These are phyloP conservation scores for Argentina silus DNA, from an alignment of 2,797 vertebrate genomes.

Conservation along the genomic window DNA sequence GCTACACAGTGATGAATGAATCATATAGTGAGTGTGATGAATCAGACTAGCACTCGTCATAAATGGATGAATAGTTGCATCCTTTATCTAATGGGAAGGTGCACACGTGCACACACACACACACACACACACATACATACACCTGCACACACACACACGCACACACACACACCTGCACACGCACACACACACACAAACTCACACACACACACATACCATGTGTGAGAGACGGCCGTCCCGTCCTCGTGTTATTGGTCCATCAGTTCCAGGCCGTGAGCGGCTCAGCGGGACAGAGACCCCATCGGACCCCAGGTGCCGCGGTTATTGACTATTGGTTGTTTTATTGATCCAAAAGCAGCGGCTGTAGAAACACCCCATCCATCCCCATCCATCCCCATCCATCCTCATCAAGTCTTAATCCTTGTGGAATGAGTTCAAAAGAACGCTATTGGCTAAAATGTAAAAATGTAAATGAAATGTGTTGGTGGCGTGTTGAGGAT, in stretches of 20 bases:
- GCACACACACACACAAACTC: neutral
- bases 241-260: constrained; percentile 66
- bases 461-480: constrained; percentile 5
- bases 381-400: constrained; percentile 39
- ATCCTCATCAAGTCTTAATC: neutral
- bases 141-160: neutral
- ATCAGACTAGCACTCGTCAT: constrained; percentile 53
- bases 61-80: constrained; percentile 33
- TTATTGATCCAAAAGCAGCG: constrained; percentile 58
- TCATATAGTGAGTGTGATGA: constrained; percentile 46
- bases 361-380: constrained; percentile 43
- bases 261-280: constrained; percentile 71
- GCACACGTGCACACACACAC: constrained; percentile 27
- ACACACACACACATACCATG: neutral
- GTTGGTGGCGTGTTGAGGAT: neutral
- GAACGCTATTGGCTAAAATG: constrained; percentile 20
- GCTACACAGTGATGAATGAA: constrained; percentile 71
- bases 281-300: constrained; percentile 32
- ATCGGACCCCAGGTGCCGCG: constrained; percentile 37
- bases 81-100: constrained; percentile 58
- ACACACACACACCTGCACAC: neutral
- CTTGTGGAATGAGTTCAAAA: constrained; percentile 27
- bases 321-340: constrained; percentile 65
- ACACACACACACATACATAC: neutral
- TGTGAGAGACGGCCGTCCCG: constrained; percentile 28